Conservation (phyloP, 2,797 vertebrate species). For the Falco novaeseelandiae region DNA sequence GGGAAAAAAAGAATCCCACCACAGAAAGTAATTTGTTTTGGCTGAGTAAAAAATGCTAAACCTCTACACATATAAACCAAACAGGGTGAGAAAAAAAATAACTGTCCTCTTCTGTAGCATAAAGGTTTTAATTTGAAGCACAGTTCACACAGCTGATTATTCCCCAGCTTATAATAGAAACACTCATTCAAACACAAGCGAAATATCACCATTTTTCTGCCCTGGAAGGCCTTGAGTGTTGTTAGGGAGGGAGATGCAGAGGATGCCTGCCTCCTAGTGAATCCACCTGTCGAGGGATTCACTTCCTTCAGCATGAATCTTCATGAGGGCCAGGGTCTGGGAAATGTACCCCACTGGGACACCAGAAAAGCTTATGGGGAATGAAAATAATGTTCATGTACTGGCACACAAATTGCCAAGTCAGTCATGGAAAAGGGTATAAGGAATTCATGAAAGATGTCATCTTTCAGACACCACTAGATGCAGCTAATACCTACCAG, state of each 20-base stretch:
- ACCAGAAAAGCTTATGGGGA: not conserved
- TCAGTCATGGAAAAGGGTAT: not conserved
- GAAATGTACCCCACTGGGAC: not conserved
- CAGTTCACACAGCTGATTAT: not conserved
- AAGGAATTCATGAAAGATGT: not conserved
- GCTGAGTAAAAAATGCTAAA: not conserved
- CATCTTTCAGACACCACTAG: not conserved
- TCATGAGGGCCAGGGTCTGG: not conserved
- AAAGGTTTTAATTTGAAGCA: not conserved
- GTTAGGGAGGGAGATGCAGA: not conserved
- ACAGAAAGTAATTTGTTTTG: constrained; percentile 13
- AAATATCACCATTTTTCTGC: not conserved
- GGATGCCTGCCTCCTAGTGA: not conserved
- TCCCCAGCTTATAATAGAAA: not conserved
- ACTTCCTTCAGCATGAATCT: not conserved
- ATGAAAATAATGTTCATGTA: not conserved
- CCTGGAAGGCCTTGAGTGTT: not conserved
- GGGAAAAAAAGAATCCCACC: not conserved
- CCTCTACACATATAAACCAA: not conserved
- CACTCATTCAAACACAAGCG: not conserved
- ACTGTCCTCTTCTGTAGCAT: not conserved
- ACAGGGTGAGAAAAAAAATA: not conserved
- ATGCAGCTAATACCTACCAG: not conserved
- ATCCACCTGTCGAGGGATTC: not conserved
- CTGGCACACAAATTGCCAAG: not conserved